Evolutionary conservation across 2,888 invertebrate species (phyloP).

Genomic region (Nymphalis polychloros): DNA sequence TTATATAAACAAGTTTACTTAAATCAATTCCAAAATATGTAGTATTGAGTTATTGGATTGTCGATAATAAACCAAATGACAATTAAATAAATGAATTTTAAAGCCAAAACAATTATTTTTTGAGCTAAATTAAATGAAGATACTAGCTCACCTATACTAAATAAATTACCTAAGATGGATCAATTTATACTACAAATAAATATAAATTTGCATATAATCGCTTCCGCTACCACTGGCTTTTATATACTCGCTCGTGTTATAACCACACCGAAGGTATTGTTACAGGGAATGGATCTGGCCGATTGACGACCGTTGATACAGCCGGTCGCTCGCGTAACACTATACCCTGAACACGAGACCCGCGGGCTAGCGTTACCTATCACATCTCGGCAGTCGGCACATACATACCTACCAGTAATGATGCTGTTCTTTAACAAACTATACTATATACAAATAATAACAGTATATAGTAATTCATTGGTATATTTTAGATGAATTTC

Average conservation of each 20-base stretch:
- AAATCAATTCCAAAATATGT: too few species aligned
- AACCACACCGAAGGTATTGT: conserved; percentile 71
- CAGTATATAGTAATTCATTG: neutral
- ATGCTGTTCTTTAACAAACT: conserved; percentile 24
- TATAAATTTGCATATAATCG: neutral
- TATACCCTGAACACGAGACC: conserved; percentile 76
- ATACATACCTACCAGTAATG: conserved; percentile 40
- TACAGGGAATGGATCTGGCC: conserved; percentile 79
- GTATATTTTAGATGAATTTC: too few species aligned
- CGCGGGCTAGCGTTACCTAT: conserved; percentile 77
- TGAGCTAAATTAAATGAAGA: too few species aligned
- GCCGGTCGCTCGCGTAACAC: conserved; percentile 76
- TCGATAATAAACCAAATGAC: too few species aligned
- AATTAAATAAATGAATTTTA: too few species aligned
- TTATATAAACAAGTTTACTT: too few species aligned
- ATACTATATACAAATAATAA: neutral
- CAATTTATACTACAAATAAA: too few species aligned
- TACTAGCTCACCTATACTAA: too few species aligned
- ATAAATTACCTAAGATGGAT: too few species aligned
- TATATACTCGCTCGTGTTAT: conserved; percentile 40
- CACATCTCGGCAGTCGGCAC: conserved; percentile 53
- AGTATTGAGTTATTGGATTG: too few species aligned
- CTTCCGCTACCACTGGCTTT: conserved; percentile 34
- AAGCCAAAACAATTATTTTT: too few species aligned
- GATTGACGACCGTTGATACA: conserved; percentile 81